Evolutionary conservation across 2,888 invertebrate genomes (phyloP).

Genomic region (Dendrolimus houi): DNA sequence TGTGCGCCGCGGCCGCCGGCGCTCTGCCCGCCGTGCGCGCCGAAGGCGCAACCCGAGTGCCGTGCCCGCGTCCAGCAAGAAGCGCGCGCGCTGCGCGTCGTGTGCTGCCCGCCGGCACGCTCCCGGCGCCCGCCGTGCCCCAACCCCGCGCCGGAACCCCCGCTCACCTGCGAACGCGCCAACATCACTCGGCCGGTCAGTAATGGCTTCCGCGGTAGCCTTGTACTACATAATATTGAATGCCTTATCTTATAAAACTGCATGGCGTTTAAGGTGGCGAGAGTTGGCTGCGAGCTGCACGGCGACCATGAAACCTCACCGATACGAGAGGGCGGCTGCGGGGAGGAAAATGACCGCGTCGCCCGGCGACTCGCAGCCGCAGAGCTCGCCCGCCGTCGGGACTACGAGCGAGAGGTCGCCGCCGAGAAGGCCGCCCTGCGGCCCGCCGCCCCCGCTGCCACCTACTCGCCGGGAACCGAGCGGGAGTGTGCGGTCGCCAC

Average conservation of each 20-base stretch:
- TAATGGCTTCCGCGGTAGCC: too few species aligned
- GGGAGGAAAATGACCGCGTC: constrained; percentile 21
- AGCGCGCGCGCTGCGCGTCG: constrained; percentile 17
- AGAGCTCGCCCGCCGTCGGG: constrained; percentile 16
- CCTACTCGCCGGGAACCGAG: constrained; percentile 17
- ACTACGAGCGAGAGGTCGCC: constrained; percentile 24
- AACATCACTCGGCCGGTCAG: background rate
- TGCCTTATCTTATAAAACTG: too few species aligned
- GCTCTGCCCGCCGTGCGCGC: constrained; percentile 12
- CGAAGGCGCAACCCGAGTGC: constrained; percentile 9
- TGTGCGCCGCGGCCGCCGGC: constrained; percentile 23
- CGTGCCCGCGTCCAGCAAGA: constrained; percentile 9
- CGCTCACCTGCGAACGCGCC: constrained; percentile 13
- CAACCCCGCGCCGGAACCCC: constrained; percentile 3
- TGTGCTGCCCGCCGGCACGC: constrained; percentile 27
- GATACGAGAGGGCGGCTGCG: constrained; percentile 4
- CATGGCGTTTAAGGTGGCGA: too few species aligned
- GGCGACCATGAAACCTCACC: background rate
- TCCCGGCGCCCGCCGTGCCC: constrained; percentile 25
- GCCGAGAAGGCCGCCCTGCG: constrained; percentile 3
- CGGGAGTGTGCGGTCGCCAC: constrained; percentile 28
- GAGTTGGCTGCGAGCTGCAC: background rate
- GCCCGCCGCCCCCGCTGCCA: constrained; percentile 5
- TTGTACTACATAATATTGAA: too few species aligned
- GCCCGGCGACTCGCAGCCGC: constrained; percentile 23